Evolutionary conservation across 2,888 invertebrate genomes (phyloP), one percentile per base, ranked within the genome.

Genomic region (Tipula lateralis): DNA sequence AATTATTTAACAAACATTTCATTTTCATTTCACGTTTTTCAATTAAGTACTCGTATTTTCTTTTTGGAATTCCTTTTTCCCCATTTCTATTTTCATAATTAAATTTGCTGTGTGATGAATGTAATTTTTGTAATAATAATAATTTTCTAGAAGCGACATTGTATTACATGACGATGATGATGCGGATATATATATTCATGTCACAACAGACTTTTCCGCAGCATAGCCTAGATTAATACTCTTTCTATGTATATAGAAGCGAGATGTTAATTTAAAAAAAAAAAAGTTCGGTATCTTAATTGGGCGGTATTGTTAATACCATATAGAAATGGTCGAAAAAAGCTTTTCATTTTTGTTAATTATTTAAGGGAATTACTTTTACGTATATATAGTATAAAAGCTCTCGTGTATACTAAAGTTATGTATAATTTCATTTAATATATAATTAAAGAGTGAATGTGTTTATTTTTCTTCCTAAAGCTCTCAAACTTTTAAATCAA

Each of bases 21-120:
- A 66, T 66, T 66, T 66, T 66, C 66, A 66, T 66, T 66, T 24
- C 66, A 66, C 66, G 66, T 66, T 66, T 66, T 66, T 66, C 66
- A 66, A 66, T 66, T 66, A 66, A 66, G 66, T 24, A n/a, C n/a
- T n/a, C n/a, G n/a, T n/a, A 66, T 66, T 66, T 66, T 66, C 24
- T 19, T 66, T 66, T 66, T n/a, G n/a, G n/a, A n/a, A 24, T 19
- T 19, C 0, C 2, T 66, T n/a, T 44, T n/a, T 12, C 9, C 6
- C 9, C 36, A 36, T 36, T 36, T 50, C 66, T 24, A 66, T 66
- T 66, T 66, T 66, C 66, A 66, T 66, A 66, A 66, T 66, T 66
- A 66, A 66, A 66, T 66, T 66, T 66, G 66, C 24, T 66, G 66
- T 66, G 66, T 66, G 66, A 66, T 66, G 66, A 66, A 66, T 66